phyloP scores from a whole-genome alignment of 2,888 invertebrate genomes.

The Julus scanicus region DNA sequence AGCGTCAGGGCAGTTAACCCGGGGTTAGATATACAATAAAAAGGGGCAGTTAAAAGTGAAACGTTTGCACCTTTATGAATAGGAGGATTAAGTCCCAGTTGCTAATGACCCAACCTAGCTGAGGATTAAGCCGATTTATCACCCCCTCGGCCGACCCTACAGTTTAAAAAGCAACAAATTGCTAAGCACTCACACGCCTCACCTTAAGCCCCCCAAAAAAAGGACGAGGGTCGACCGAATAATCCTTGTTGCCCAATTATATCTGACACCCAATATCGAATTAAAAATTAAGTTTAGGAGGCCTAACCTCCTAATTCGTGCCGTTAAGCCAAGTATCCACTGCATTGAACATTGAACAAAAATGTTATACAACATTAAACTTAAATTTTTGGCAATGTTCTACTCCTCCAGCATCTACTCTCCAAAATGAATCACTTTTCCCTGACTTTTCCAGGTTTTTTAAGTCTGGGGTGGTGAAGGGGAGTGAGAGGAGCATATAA shows the following conservation, averaged over 20 bases:
- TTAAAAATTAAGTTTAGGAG: too few species aligned
- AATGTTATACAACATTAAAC: too few species aligned
- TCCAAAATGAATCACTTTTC: too few species aligned
- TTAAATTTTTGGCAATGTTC: too few species aligned
- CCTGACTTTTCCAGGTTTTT: too few species aligned
- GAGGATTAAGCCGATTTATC: background rate
- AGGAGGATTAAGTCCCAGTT: background rate
- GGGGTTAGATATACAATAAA: slow-evolving; percentile 11
- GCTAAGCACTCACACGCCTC: background rate
- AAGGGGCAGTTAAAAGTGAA: slow-evolving; percentile 2
- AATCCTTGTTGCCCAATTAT: background rate
- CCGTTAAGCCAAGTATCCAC: too few species aligned
- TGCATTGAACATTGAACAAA: too few species aligned
- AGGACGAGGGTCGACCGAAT: background rate
- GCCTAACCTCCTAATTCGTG: too few species aligned
- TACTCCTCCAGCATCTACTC: too few species aligned
- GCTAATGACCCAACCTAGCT: slow-evolving; percentile 11
- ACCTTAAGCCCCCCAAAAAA: background rate
- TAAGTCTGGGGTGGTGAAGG: too few species aligned
- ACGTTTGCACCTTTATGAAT: slow-evolving; percentile 2
- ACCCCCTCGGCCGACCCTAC: background rate
- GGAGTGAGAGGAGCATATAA: too few species aligned
- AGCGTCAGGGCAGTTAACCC: slow-evolving; percentile 10
- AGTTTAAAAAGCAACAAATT: background rate
- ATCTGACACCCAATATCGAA: too few species aligned